Evolutionary conservation across 2,797 vertebrate genomes (phyloP), one percentile per base, ranked within the genome.

Genomic region (Molossus molossus): DNA sequence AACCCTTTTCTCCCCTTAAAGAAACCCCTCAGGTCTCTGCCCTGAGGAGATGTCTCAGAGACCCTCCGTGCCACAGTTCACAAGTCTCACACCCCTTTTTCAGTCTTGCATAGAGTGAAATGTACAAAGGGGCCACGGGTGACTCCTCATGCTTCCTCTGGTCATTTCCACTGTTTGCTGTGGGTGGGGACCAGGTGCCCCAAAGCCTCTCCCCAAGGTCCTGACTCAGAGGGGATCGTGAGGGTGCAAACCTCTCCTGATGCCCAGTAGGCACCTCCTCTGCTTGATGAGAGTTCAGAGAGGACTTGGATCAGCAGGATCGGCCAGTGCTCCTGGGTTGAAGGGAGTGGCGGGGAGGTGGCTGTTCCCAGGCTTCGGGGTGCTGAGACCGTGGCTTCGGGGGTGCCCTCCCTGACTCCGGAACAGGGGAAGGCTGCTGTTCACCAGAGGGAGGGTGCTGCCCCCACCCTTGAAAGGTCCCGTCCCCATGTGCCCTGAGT

Each of bases 291-390:
- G 37, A 37, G 48, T 70, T 70, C 7, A 18, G 4, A 12, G 60
- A 15, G 1, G 57, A 62, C 6, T 29, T 25, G 37, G 58, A 20
- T 33, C 18, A 45, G 6, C 29, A 2, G 12, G 37, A 17, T 50
- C 10, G 8, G 53, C 84, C 58, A 75, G 37, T 5, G 69, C 45
- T 64, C 18, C 58, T 17, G 20, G n/a, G 18, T 7, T 17, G 33
- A 25, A 6, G 3, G 33, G 7, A 9, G 1, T 29, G 9, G 20
- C 6, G 29, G 3, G 7, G 21, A 57, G 0, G 10, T 0, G 4
- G 57, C n/a, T 40, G 75, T 7, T 14, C 17, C 55, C 70, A 40
- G 18, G 64, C 1, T 87, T 17, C 40, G 0, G 12, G 33, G 33
- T 6, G 18, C 84, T 21, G 23, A 25, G n/a, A 8, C 1, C 1